A percentile compares a stretch with the other conserved stretches of the same genome.
These are phyloP conservation scores for Andrena cerasifolii DNA, from an alignment of 1,140 invertebrate genomes.

Conservation along the genomic window DNA sequence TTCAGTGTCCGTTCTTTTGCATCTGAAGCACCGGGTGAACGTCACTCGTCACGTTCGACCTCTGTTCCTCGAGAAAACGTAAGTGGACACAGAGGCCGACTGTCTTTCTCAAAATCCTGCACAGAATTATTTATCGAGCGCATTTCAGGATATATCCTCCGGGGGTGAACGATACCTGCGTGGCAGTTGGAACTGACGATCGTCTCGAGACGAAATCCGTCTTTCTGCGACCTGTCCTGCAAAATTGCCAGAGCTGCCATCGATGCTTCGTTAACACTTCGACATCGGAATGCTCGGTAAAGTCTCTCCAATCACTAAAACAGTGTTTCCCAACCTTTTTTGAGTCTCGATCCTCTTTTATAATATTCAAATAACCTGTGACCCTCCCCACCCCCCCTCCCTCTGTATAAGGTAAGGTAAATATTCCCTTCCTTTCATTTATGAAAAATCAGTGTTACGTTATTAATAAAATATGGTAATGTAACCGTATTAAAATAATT, in stretches of 20 bases:
- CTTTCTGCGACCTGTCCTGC: conserved; percentile 78
- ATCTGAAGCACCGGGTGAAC: conserved; percentile 82
- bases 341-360: too few species aligned
- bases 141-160: conserved; percentile 72
- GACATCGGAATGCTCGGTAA: conserved; percentile 77
- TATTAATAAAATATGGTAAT: too few species aligned
- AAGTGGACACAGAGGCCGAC: background rate
- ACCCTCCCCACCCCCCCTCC: too few species aligned
- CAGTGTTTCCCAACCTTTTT: too few species aligned
- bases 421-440: too few species aligned
- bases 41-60: conserved; percentile 86
- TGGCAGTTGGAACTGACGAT: conserved; percentile 81
- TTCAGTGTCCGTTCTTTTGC: conserved; percentile 84
- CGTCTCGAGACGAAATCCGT: conserved; percentile 76
- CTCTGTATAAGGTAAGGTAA: too few species aligned
- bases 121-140: too few species aligned
- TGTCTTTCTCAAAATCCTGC: background rate
- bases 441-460: too few species aligned
- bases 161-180: conserved; percentile 80
- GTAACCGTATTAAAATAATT: background rate
- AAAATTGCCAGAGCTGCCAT: conserved; percentile 81
- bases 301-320: background rate
- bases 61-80: conserved; percentile 78
- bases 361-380: too few species aligned
- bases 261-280: conserved; percentile 82